These are phyloP conservation scores for Cherax destructor DNA, from an alignment of 1,140 invertebrate genomes.

Conservation along the genomic window DNA sequence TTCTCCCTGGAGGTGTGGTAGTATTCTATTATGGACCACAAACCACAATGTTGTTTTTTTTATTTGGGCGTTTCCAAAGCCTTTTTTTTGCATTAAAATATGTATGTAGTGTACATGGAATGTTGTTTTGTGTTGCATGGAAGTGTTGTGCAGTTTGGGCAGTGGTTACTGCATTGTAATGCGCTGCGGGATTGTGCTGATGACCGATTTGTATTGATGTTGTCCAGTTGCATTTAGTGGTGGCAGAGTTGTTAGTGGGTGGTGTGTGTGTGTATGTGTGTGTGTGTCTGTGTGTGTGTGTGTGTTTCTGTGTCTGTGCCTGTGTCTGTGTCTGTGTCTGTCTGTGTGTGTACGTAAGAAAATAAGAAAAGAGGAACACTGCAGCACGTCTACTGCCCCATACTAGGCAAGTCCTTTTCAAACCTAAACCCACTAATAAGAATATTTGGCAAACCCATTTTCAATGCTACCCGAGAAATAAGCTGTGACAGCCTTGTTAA, in stretches of 20 bases:
- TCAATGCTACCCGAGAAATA: too few relatives aligned
- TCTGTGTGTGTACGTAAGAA: too few relatives aligned
- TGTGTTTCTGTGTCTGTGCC: too few relatives aligned
- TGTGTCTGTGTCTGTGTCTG: too few relatives aligned
- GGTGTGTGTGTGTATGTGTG: too few relatives aligned
- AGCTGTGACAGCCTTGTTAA: too few relatives aligned
- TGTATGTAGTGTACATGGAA: slow-evolving; percentile 1
- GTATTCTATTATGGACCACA: neutral
- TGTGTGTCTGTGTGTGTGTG: too few relatives aligned
- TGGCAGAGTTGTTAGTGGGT: neutral
- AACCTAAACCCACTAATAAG: too few relatives aligned
- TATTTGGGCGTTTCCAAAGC: neutral
- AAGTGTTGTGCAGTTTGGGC: neutral
- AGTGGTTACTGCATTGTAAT: slow-evolving; percentile 8
- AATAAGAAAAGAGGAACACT: too few relatives aligned
- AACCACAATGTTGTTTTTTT: neutral
- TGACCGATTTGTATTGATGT: neutral
- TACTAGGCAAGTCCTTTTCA: too few relatives aligned
- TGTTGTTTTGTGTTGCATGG: slow-evolving; percentile 4
- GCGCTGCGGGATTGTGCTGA: neutral
- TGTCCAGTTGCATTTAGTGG: neutral
- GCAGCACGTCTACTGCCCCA: too few relatives aligned
- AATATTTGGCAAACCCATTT: too few relatives aligned
- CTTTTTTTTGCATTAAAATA: neutral
- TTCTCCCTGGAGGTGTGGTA: neutral